Evolutionary conservation across 2,113 vertebrate species (phyloP), one percentile per base, ranked within the genome.

Genomic region (Vimba vimba): DNA sequence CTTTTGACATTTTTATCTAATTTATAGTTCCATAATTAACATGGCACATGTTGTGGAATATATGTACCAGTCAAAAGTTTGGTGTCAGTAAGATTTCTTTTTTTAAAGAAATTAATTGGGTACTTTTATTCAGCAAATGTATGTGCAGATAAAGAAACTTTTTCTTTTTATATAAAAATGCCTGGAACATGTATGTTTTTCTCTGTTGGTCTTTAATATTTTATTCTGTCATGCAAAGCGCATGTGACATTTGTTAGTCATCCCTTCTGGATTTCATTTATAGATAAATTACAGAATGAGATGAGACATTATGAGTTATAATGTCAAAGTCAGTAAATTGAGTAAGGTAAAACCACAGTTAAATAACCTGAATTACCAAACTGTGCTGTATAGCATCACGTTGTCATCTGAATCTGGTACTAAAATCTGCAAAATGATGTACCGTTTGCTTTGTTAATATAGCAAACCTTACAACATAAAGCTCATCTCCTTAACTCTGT

Each of bases 401-500:
- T 71, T 11, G 19, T 10, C 19, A 23, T 39, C 39, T 2, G 0
- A 4, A 23, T 71, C 19, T 39, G 19, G 19, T 23, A 23, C 33
- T 0, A 9, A 71, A 23, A 71, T 71, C 19, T 71, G 9, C 9
- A 23, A 71, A 71, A 71, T 36, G 1, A 71, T 71, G 19, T 39
- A 23, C 33, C 4, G 2, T 11, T 89, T 90, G 87, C 91, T 92
- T 92, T 92, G 79, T 83, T 91, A 89, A 89, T 90, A 87, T 39
- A 88, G 90, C 88, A 73, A 91, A 88, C 50, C 84, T 36, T 13
- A 13, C 77, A 89, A 81, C 80, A 79, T 87, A 87, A 68, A 30
- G 86, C 85, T 90, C 84, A 88, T 90, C 89, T 86, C 75, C 80
- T 76, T 17, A 55, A n/a, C 55, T 74, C 75, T 60, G 30, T 80